These are phyloP conservation scores for Rhegmatorhina hoffmannsi DNA, from an alignment of 2,113 vertebrate species.

Conservation along the genomic window DNA sequence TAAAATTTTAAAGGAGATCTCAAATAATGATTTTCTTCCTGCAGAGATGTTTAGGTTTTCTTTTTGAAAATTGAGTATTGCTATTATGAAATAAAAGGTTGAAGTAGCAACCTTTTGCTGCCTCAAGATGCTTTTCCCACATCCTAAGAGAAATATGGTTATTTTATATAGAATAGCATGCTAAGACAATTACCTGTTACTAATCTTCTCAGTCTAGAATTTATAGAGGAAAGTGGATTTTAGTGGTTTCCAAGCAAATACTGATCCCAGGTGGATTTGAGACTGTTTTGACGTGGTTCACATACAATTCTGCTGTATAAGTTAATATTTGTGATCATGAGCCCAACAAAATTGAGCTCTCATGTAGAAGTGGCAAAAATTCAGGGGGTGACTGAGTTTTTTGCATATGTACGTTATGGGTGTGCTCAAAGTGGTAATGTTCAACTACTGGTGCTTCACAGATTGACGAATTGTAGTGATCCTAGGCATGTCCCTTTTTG, in stretches of 20 bases:
- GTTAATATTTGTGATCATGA: background rate
- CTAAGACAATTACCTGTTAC: background rate
- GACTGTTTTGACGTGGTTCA: background rate
- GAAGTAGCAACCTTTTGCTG: background rate
- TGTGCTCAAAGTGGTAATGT: background rate
- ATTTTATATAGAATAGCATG: background rate
- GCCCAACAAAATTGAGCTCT: background rate
- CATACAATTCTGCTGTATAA: background rate
- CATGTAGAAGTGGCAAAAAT: background rate
- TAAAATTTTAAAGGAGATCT: background rate
- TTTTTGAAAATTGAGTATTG: background rate
- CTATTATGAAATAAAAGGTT: background rate
- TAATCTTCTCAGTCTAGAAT: background rate
- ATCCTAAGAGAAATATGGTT: background rate
- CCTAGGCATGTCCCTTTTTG: background rate
- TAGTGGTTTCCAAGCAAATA: background rate
- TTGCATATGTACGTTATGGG: background rate
- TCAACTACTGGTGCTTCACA: background rate
- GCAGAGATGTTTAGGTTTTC: background rate
- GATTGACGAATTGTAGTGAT: background rate
- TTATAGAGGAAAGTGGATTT: background rate
- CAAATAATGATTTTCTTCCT: background rate
- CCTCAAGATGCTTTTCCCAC: background rate
- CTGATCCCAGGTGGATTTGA: background rate
- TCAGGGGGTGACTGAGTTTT: background rate